Base-by-base conservation (phyloP, 1,140 invertebrate genomes). In the Caenorhabditis latens region DNA sequence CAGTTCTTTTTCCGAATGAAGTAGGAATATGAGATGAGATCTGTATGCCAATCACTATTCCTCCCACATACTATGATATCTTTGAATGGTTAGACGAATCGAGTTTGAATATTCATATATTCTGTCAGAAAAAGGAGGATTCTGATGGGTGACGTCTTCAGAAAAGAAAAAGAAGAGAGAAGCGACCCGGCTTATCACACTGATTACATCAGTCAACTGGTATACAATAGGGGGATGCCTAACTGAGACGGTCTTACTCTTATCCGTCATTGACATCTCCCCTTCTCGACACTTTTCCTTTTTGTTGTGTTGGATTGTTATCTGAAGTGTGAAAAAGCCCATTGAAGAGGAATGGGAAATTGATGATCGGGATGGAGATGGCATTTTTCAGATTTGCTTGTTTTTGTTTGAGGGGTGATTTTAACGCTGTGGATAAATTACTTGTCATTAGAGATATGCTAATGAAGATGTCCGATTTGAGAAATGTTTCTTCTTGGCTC, bases 181-280 rank as follows among this genome's bases (percentile, higher is more conserved):
- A 53, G 50, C 71, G 65, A 71, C 65, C 65, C 65, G 65, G 42
- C 65, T 71, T 71, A 71, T 71, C 65, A 43, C 65, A 71, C 65
- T 71, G 43, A 50, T 50, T 50, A 21, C 71, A 71, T 71, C 67
- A 71, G 40, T 71, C 46, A 21, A 79, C 46, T 50, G 21, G 71
- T 50, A 53, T 43, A 11, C n/a, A 58, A 19, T 63, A n/a, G 32
- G 32, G 32, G 32, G 32, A 63, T 71, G 65, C 65, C 65, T 46
- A 43, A 43, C 43, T 79, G 71, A 79, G 71, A 79, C 46, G n/a
- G 71, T 71, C 61, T 63, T 58, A 21, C 21, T 32, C 32, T 13
- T 63, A 11, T 14, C 13, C 8, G 32, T 58, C 16, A 53, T 53
- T 16, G 16, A 53, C 50, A 53, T 53, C 8, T 32, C 21, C 11